Conservation (phyloP, 2,113 vertebrate species). For the Speoplatyrhinus poulsoni region DNA sequence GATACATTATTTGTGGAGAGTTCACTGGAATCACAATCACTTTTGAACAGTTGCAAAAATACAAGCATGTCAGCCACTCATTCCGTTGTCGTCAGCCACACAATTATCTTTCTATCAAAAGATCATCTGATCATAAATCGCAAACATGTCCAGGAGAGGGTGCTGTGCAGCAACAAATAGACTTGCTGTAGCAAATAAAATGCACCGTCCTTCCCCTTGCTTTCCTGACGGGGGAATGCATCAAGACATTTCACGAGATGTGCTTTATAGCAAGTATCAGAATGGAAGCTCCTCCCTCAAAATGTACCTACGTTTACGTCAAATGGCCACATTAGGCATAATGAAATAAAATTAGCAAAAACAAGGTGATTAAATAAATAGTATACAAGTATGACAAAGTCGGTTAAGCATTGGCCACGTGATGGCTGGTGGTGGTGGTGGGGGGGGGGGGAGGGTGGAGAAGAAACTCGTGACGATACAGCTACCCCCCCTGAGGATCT, state of each 20-base stretch:
- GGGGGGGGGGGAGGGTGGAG: slow-evolving; percentile 54
- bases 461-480: slow-evolving; percentile 74
- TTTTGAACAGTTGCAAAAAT: no score
- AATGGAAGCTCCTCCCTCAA: background rate
- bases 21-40: no score
- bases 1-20: background rate
- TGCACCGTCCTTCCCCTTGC: slow-evolving; percentile 68
- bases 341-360: no score
- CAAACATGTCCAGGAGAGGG: slow-evolving; percentile 54
- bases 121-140: background rate
- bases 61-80: no score
- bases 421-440: slow-evolving; percentile 12
- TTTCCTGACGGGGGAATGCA: slow-evolving; percentile 49
- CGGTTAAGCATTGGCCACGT: slow-evolving; percentile 30
- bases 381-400: background rate
- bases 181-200: slow-evolving; percentile 69
- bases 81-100: no score
- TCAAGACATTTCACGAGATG: slow-evolving; percentile 57
- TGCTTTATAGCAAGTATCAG: slow-evolving; percentile 10
- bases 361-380: no score
- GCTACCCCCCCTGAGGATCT: slow-evolving; percentile 56
- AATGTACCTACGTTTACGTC: no score
- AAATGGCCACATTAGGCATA: no score
- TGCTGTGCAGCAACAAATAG: slow-evolving; percentile 61
- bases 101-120: background rate